Evolutionary conservation across 2,888 invertebrate genomes (phyloP).

Genomic region (Portevinia maculata): DNA sequence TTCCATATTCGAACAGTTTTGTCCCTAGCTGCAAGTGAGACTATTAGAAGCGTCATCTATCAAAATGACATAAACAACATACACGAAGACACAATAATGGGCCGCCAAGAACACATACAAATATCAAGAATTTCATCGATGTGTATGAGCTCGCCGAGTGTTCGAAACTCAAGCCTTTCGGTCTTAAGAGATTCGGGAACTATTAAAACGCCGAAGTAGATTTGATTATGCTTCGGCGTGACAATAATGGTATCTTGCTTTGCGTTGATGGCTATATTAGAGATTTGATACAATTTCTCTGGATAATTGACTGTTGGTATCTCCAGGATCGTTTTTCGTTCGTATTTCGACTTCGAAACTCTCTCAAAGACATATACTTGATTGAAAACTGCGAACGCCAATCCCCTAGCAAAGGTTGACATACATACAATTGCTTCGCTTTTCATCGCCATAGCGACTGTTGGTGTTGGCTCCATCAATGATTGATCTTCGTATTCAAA

Average conservation of each 20-base stretch:
- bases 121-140: constrained; percentile 91
- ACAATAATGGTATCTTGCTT: constrained; percentile 83
- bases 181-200: constrained; percentile 84
- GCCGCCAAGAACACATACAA: constrained; percentile 94
- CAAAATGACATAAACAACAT: constrained; percentile 53
- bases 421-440: constrained; percentile 79
- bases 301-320: constrained; percentile 81
- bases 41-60: background rate
- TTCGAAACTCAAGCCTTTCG: constrained; percentile 85
- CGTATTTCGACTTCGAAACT: constrained; percentile 88
- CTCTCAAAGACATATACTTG: constrained; percentile 92
- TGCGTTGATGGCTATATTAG: constrained; percentile 80
- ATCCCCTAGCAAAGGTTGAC: constrained; percentile 85
- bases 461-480: constrained; percentile 9
- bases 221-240: constrained; percentile 88
- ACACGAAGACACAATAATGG: constrained; percentile 91
- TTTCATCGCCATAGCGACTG: constrained; percentile 41
- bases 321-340: constrained; percentile 86
- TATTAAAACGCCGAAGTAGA: constrained; percentile 88
- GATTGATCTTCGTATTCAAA: constrained; percentile 74
- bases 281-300: constrained; percentile 80
- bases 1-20: constrained; percentile 96
- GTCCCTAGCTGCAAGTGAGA: constrained; percentile 86
- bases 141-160: constrained; percentile 90
- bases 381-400: constrained; percentile 89